A percentile compares a stretch with the other conserved stretches of the same genome.
These are phyloP conservation scores for Acheta domesticus DNA, from an alignment of 2,888 invertebrate genomes.

Conservation along the genomic window DNA sequence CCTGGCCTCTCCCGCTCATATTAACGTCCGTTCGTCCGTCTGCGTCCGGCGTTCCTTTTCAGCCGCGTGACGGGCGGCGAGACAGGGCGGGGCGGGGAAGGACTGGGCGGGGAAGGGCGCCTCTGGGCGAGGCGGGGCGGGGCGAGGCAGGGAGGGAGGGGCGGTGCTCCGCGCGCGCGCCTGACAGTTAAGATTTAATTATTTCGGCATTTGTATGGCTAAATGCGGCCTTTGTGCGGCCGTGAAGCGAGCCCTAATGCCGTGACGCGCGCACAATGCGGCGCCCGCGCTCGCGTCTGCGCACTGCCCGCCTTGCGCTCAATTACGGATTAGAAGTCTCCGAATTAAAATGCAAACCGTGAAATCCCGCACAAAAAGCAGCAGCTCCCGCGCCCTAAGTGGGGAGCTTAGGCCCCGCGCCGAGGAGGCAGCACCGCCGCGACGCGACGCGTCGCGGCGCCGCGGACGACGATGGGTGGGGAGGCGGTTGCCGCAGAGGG, in stretches of 20 bases:
- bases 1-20: too few species aligned
- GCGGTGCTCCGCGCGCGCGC: slow-evolving; percentile 23
- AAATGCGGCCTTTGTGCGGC: slow-evolving; percentile 1
- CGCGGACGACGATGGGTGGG: too few species aligned
- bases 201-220: slow-evolving; percentile 34
- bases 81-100: too few species aligned
- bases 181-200: slow-evolving; percentile 50
- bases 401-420: neutral
- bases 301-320: neutral
- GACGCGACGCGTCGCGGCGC: too few species aligned
- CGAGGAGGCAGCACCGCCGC: neutral
- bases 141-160: too few species aligned
- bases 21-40: too few species aligned
- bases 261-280: slow-evolving; percentile 1
- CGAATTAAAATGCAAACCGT: slow-evolving; percentile 18
- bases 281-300: neutral
- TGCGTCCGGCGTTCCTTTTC: too few species aligned
- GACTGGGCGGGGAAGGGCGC: too few species aligned
- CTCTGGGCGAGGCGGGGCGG: too few species aligned
- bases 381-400: neutral
- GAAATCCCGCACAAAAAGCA: slow-evolving; percentile 4
- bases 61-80: too few species aligned
- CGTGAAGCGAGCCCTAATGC: neutral
- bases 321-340: slow-evolving; percentile 11
- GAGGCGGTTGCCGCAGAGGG: too few species aligned